Conservation (phyloP, 2,797 vertebrate species). For the Karalla daura region DNA sequence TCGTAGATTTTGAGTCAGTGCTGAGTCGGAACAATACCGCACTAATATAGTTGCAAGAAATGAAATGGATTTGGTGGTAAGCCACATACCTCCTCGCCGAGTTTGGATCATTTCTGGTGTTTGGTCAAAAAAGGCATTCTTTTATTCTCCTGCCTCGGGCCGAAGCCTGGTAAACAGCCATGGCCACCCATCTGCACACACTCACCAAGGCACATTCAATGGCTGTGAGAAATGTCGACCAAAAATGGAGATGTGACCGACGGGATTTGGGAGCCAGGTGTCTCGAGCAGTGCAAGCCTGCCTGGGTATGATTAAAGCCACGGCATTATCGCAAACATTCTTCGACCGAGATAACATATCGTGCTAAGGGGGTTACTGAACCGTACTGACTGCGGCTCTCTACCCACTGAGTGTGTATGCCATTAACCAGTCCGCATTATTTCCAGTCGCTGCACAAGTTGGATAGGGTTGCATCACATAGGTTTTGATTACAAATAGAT, state of each 20-base stretch:
- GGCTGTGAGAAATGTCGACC: slow-evolving; percentile 52
- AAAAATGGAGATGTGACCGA: slow-evolving; percentile 61
- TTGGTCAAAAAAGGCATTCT: slow-evolving; percentile 25
- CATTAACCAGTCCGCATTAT: slow-evolving; percentile 31
- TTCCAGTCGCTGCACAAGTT: slow-evolving; percentile 13
- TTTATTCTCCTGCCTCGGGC: slow-evolving; percentile 1
- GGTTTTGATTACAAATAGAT: slow-evolving; percentile 40
- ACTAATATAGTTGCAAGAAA: too few species aligned
- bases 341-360: slow-evolving; percentile 57
- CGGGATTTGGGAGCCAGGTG: slow-evolving; percentile 61
- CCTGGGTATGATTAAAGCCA: slow-evolving; percentile 60
- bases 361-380: slow-evolving; percentile 41
- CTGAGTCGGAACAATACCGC: neutral
- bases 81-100: neutral
- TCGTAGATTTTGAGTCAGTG: neutral
- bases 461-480: neutral
- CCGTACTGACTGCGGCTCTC: slow-evolving; percentile 30
- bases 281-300: slow-evolving; percentile 43
- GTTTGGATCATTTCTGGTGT: neutral
- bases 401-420: slow-evolving; percentile 23
- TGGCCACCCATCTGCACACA: slow-evolving; percentile 29
- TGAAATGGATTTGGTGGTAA: too few species aligned
- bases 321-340: slow-evolving; percentile 62
- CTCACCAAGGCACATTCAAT: slow-evolving; percentile 36
- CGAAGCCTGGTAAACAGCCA: slow-evolving; percentile 31